Conservation (phyloP, 2,888 invertebrate genomes). For the Paralinhomoeus sp. region DNA sequence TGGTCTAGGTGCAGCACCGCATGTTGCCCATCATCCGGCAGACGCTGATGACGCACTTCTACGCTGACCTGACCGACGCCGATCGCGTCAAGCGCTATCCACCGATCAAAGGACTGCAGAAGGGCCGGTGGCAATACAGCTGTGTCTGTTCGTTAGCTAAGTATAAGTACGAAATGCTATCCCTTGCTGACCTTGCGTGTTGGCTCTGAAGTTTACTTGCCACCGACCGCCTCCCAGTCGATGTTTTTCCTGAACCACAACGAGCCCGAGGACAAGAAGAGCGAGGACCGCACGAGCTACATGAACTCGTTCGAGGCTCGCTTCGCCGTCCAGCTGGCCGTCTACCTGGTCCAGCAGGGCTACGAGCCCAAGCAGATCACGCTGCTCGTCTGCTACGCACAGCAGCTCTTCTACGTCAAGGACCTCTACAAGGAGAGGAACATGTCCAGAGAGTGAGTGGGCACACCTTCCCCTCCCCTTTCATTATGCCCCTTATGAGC, state of each 20-base stretch:
- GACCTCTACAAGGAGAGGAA: conserved; percentile 14
- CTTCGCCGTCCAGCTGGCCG: conserved; percentile 33
- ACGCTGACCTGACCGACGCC: conserved; percentile 33
- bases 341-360: conserved; percentile 12
- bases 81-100: conserved; percentile 36
- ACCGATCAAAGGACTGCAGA: conserved; percentile 37
- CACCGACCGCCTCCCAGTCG: too few species aligned
- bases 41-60: conserved; percentile 42
- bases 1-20: conserved; percentile 43
- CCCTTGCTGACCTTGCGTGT: too few species aligned
- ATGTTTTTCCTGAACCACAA: conserved; percentile 41
- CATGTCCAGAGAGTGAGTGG: neutral
- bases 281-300: too few species aligned
- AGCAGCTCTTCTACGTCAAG: conserved; percentile 41
- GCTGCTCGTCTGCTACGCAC: conserved; percentile 47
- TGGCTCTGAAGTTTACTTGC: too few species aligned
- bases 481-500: too few species aligned
- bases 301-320: conserved; percentile 41
- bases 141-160: too few species aligned
- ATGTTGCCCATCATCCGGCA: conserved; percentile 46
- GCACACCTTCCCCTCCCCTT: too few species aligned
- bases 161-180: too few species aligned
- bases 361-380: conserved; percentile 36
- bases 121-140: conserved; percentile 29
- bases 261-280: conserved; percentile 6